Evolutionary conservation across 2,113 vertebrate genomes (phyloP), one percentile per base, ranked within the genome.

Genomic region (Aegithalos caudatus): DNA sequence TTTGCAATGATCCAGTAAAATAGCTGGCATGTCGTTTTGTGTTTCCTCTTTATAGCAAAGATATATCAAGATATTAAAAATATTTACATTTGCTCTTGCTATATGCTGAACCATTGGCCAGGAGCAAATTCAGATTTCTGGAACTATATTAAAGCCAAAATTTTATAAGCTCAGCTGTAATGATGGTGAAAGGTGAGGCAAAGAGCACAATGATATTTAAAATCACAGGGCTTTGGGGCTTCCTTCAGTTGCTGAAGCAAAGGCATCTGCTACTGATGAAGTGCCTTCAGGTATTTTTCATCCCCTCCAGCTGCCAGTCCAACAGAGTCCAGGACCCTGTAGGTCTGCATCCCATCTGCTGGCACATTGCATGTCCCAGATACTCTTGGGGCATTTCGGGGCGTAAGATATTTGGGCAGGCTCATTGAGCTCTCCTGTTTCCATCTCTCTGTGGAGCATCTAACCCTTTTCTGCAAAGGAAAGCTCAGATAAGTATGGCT

Each of bases 231-330:
- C 22, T 48, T 50, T 57, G 31, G 29, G 31, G 14, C 15, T 90
- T 44, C 53, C 37, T 44, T 90, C 51, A 14, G 56, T 50, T 73
- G 54, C 62, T 18, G 9, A 66, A 86, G 82, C 47, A 70, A 81
- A 86, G 72, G 47, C 88, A 94, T 88, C 82, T 93, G 90, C 38
- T 90, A 6, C 35, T 2, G 6, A 17, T 51, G 71, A 92, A 95
- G 67, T 74, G 88, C 86, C 91, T 94, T 88, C 88, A 95, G 91
- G 88, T 96, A 53, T 60, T 67, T 44, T 81, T 72, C 73, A 90
- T 24, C 65, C 38, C 44, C 60, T 93, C 74, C 73, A 95, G 78
- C 70, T 94, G 81, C 78, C 84, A 89, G 35, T 44, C 88, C 66
- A 86, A 80, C 53, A 45, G 40, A 67, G 44, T 38, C 47, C 56